Percentiles rank a stretch among this genome's conserved stretches.
Conservation (phyloP, 2,888 invertebrate genomes). For the Metacarcinus magister region DNA sequence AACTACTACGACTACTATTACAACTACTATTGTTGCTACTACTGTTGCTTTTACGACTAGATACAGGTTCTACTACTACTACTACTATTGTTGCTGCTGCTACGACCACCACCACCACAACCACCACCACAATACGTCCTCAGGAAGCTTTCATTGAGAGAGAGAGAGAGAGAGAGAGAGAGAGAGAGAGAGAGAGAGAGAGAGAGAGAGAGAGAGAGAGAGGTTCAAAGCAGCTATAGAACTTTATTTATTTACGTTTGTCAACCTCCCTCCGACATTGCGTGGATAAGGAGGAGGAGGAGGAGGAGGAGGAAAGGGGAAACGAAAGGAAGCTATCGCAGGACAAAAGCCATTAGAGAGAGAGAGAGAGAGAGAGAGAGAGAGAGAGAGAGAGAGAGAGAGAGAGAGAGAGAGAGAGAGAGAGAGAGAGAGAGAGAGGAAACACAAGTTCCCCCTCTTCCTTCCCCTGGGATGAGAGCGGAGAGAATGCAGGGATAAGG, state of each 20-base stretch:
- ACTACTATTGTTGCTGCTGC: too few relatives aligned
- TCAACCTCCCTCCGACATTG: not conserved
- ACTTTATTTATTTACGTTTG: not conserved
- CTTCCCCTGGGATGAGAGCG: too few relatives aligned
- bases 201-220: not conserved
- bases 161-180: constrained; percentile 18
- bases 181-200: constrained; percentile 43
- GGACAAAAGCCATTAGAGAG: not conserved
- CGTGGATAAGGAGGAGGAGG: constrained; percentile 26
- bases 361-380: constrained; percentile 26
- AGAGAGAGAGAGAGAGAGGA: not conserved
- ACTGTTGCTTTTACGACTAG: too few relatives aligned
- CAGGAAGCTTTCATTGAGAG: too few relatives aligned
- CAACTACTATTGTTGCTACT: too few relatives aligned
- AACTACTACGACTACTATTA: too few relatives aligned
- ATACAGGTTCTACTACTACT: too few relatives aligned
- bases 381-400: constrained; percentile 26
- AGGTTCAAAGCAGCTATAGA: not conserved
- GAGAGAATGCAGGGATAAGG: too few relatives aligned
- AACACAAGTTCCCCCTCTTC: not conserved
- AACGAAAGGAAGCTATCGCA: not conserved
- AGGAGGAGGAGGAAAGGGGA: constrained; percentile 37
- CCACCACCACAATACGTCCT: too few relatives aligned
- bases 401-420: not conserved
- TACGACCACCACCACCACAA: too few relatives aligned